These are phyloP conservation scores for Scolanthus callimorphus DNA, from an alignment of 92 coral and sea anemone genomes.

Conservation along the genomic window DNA sequence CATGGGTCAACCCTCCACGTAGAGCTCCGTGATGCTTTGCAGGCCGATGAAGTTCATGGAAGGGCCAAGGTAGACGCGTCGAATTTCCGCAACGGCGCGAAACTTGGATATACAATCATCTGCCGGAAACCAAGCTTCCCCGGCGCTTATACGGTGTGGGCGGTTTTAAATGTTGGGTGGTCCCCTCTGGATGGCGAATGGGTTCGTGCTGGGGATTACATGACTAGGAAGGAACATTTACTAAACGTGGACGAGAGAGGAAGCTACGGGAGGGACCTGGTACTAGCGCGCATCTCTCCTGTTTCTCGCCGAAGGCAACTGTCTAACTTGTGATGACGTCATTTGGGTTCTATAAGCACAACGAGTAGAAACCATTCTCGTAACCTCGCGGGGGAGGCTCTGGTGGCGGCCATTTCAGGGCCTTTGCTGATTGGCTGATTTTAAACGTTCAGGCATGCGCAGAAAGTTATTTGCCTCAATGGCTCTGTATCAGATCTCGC, in stretches of 20 bases:
- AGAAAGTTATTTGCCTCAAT: too few species aligned
- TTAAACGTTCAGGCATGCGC: too few species aligned
- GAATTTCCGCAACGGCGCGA: background rate
- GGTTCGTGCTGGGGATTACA: background rate
- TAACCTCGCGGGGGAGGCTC: too few species aligned
- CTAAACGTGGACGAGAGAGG: background rate
- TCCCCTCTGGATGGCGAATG: background rate
- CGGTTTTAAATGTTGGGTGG: background rate
- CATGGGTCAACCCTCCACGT: background rate
- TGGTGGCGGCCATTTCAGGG: too few species aligned
- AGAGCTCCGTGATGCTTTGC: background rate
- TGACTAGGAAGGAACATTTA: background rate
- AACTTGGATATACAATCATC: background rate
- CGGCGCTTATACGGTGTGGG: background rate
- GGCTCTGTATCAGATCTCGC: too few species aligned
- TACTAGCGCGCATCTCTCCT: background rate
- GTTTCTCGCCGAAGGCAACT: background rate
- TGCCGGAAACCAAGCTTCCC: background rate
- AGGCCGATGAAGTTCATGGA: background rate
- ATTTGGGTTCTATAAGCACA: too few species aligned
- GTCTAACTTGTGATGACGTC: background rate
- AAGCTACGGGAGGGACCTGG: background rate
- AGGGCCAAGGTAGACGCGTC: background rate
- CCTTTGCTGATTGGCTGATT: too few species aligned
- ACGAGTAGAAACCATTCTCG: too few species aligned